Conservation (phyloP, 2,888 invertebrate genomes). For the Drosophila longiperda region DNA sequence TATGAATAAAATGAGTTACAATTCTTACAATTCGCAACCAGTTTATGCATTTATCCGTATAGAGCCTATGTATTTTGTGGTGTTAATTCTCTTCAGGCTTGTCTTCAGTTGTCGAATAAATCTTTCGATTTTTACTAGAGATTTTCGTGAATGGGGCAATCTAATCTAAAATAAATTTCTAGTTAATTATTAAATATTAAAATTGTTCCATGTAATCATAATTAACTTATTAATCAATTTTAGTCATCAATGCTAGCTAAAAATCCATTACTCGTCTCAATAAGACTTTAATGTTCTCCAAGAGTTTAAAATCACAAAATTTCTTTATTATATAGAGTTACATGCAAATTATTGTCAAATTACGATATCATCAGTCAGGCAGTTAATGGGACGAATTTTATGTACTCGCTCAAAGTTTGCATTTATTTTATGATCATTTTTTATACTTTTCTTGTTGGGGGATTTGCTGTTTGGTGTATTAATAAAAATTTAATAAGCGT, state of each 20-base stretch:
- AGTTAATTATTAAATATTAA: background rate
- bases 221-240: background rate
- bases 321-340: background rate
- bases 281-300: background rate
- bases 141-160: conserved; percentile 90
- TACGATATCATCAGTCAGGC: background rate
- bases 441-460: conserved; percentile 33
- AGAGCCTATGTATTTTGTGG: fast-evolving
- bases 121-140: conserved; percentile 92
- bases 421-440: conserved; percentile 33
- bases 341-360: background rate
- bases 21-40: background rate
- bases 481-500: conserved; percentile 61
- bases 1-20: too few relatives aligned
- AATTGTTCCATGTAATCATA: fast-evolving
- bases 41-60: background rate
- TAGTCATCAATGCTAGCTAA: background rate
- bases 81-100: conserved; percentile 86
- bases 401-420: conserved; percentile 8
- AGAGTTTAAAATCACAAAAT: background rate
- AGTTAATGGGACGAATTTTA: conserved; percentile 11
- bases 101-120: conserved; percentile 88
- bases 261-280: background rate
- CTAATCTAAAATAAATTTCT: conserved; percentile 75
- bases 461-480: conserved; percentile 14